Base-by-base conservation (phyloP, 2,888 invertebrate species). In the Ophraella communa region DNA sequence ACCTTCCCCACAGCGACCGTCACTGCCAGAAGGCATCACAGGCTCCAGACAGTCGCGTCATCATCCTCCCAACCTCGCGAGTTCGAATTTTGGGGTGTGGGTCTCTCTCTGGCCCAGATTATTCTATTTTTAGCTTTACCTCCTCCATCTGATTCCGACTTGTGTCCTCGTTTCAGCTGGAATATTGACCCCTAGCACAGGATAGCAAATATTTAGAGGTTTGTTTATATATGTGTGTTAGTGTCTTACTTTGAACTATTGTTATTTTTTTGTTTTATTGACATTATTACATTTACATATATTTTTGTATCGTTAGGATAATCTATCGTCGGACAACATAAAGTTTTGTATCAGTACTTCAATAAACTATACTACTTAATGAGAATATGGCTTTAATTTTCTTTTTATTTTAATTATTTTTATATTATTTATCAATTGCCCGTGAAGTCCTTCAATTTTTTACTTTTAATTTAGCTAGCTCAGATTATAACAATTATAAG, bases 11-110 rank as follows among this genome's bases (percentile, higher is more conserved):
- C 21, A 23, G 27, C 24, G 27, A 51, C 23, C 24, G 49, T 51
- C 49, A 51, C 49, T 51, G 49, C 17, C 20, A 8, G 27, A 27
- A 45, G 21, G 45, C 45, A 45, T 45, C 45, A 35, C 10, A 39
- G 65, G 65, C 61, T 61, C 65, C 65, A 62, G 65, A 65, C 61
- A 47, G 65, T 57, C 65, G 65, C 65, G 61, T 57, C 65, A 56
- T 65, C 63, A 52, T 52, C 52, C 23, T 27, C 21, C 33, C 24
- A 14, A 21, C 35, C 54, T 35, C 33, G 55, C 45, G 45, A 17
- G 53, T 23, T 56, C 51, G 54, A 56, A 62, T 42, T 65, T 62
- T 65, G 39, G 57, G 60, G 61, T 54, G 54, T 39, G 39, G 59
- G 60, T 61, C 52, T 53, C n/a, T n/a, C 47, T 61, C 47, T 62